Conservation (phyloP, 2,113 vertebrate genomes). For the Theropithecus gelada region DNA sequence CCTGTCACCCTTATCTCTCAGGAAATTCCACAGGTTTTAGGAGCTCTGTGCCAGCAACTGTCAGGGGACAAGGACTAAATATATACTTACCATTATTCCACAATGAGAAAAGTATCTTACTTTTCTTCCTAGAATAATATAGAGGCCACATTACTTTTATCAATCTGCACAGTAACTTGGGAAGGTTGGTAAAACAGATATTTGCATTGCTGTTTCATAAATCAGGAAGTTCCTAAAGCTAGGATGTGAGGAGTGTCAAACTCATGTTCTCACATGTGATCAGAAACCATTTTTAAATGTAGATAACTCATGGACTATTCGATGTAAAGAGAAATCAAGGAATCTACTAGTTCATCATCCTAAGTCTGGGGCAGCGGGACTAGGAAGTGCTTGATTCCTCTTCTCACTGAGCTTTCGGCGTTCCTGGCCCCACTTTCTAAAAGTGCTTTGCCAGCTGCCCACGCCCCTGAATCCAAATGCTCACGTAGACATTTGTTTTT, state of each 20-base stretch:
- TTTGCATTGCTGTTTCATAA: not conserved
- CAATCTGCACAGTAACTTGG: not conserved
- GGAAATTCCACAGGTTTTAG: not conserved
- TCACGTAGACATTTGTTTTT: not conserved
- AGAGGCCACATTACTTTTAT: not conserved
- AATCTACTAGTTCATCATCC: not conserved
- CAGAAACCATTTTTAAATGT: conserved; percentile 8
- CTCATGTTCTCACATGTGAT: not conserved
- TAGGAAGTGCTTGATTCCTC: not conserved
- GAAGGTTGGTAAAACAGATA: not conserved
- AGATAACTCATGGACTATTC: not conserved
- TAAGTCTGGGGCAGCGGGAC: not conserved
- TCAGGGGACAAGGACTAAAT: not conserved
- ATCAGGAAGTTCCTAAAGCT: conserved; percentile 17
- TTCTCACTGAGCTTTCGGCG: not conserved
- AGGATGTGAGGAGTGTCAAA: not conserved
- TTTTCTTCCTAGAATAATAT: not conserved
- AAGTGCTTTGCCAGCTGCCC: not conserved
- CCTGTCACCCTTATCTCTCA: not conserved
- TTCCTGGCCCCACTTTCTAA: not conserved
- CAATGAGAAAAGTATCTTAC: not conserved
- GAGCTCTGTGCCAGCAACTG: not conserved
- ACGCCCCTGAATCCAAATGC: not conserved
- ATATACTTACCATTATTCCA: not conserved
- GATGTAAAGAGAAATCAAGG: not conserved